Conservation (phyloP, 2,888 invertebrate genomes). For the Drosophila anomelani region DNA sequence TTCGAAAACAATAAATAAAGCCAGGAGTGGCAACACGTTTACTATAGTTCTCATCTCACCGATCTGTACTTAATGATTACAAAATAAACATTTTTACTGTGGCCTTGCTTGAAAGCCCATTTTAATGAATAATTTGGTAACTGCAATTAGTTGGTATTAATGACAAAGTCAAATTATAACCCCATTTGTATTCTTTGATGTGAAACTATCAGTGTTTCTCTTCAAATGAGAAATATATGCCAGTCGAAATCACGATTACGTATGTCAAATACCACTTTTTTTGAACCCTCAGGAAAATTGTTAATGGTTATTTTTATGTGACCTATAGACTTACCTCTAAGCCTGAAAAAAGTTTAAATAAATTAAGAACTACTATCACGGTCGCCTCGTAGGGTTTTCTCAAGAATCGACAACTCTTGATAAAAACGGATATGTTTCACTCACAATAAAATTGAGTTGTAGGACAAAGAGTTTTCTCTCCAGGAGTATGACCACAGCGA, state of each 20-base stretch:
- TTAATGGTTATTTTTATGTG: background rate
- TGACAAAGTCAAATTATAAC: background rate
- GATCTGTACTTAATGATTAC: background rate
- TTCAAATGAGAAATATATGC: constrained; percentile 15
- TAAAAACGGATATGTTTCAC: too few species aligned
- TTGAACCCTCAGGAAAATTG: background rate
- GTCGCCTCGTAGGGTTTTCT: too few species aligned
- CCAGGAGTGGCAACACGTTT: background rate
- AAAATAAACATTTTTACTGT: background rate
- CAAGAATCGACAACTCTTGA: too few species aligned
- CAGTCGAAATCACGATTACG: constrained; percentile 1
- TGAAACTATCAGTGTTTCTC: background rate
- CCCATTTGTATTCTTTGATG: background rate
- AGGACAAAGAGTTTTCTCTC: too few species aligned
- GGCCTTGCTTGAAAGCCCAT: background rate
- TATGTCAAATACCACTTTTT: constrained; percentile 8
- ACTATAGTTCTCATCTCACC: background rate
- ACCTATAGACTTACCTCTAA: too few species aligned
- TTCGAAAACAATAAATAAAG: background rate
- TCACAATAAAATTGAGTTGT: too few species aligned
- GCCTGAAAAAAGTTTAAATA: too few species aligned
- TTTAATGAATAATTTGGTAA: background rate
- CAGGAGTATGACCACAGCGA: too few species aligned
- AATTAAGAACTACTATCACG: too few species aligned
- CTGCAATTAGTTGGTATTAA: background rate